Base-by-base conservation (phyloP, 2,888 invertebrate genomes). In the Pristionchus maxplancki region DNA sequence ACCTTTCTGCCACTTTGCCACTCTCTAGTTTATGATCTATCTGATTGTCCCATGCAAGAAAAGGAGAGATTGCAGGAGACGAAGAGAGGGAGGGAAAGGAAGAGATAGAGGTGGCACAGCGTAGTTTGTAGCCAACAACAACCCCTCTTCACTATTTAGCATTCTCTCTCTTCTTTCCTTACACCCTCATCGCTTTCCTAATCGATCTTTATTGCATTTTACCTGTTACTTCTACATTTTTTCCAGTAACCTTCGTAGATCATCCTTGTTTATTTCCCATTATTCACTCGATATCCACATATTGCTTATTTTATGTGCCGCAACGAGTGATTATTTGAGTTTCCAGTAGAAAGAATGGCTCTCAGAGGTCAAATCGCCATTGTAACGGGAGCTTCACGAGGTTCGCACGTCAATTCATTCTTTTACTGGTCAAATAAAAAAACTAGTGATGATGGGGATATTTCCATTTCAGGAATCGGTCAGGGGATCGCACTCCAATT, bases 311-410 rank as follows among this genome's bases (percentile, higher is more conserved):
- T 74, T n/a, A 24, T 64, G 62, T 24, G 62, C 24, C 4, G 8
- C 58, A 58, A 15, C 58, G 62, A 62, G 62, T 28, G 62, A 62
- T 64, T 20, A 0, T n/a, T 6, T n/a, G 89, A 87, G 24, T 85
- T 90, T 37, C 84, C 89, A 53, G 88, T 92, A 15, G 78, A 89
- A 17, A 11, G n/a, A 78, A 78, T 78, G 78, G 78, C 78, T 78
- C 78, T 78, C 28, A n/a, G 78, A 64, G 90, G 91, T n/a, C 89
- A 92, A 87, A 89, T 93, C 8, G 93, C 91, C 17, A 84, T 93
- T 24, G 92, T 93, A 31, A 93, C 93, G 28, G 93, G 93, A 28
- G 91, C 92, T 40, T 91, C 91, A n/a, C 88, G 93, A 84, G 93
- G 93, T 90, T 37, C 1, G 44, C 11, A 31, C 50, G n/a, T 34